phyloP scores from a whole-genome alignment of 2,888 invertebrate genomes.

The Hirtodrosophila trivittata region DNA sequence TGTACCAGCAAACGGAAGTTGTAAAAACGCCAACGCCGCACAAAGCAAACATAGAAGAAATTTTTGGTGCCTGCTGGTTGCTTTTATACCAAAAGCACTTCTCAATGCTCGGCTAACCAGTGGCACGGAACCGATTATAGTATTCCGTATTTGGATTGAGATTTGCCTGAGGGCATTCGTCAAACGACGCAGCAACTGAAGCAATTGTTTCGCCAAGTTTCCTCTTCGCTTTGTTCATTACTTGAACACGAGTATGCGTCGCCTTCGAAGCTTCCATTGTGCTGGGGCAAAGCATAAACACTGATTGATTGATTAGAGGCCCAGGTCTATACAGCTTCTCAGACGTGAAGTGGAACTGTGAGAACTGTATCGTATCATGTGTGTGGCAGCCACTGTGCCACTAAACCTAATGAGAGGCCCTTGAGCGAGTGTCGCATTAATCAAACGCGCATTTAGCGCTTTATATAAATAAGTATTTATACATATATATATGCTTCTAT shows the following conservation, averaged over 20 bases:
- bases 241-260: constrained; percentile 30
- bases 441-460: constrained; percentile 74
- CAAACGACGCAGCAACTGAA: constrained; percentile 64
- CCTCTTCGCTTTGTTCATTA: constrained; percentile 58
- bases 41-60: constrained; percentile 66
- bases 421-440: constrained; percentile 77
- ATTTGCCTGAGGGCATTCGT: constrained; percentile 72
- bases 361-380: constrained; percentile 13
- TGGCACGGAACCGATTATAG: constrained; percentile 81
- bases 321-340: constrained; percentile 18
- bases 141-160: constrained; percentile 71
- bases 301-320: constrained; percentile 81
- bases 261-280: constrained; percentile 36
- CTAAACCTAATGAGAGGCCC: constrained; percentile 76
- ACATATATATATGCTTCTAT: constrained; percentile 4
- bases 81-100: constrained; percentile 33
- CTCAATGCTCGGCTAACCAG: constrained; percentile 51
- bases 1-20: constrained; percentile 63
- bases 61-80: constrained; percentile 57
- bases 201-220: constrained; percentile 73
- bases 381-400: constrained; percentile 39
- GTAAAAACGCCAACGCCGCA: constrained; percentile 78
- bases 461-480: constrained; percentile 54
- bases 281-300: constrained; percentile 60
- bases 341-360: neutral